These are phyloP conservation scores for Pagetopsis macropterus DNA, from an alignment of 2,797 vertebrate genomes.

Conservation along the genomic window DNA sequence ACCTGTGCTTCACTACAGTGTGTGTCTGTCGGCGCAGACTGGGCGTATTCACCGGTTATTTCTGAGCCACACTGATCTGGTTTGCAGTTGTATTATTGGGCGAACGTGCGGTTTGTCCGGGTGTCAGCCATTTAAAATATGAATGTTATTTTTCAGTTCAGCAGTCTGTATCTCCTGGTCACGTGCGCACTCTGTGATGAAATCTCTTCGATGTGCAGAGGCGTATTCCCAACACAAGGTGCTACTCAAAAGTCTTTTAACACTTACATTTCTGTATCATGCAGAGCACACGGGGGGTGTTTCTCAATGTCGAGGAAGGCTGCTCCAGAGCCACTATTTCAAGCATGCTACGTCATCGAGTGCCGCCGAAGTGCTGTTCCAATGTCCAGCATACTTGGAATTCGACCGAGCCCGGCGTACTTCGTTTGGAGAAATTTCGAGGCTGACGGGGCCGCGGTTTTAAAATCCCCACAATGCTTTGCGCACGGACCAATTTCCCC, in stretches of 20 bases:
- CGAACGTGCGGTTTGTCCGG: neutral
- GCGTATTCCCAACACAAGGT: constrained; percentile 51
- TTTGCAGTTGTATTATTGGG: neutral
- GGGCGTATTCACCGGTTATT: neutral
- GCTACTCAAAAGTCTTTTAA: constrained; percentile 43
- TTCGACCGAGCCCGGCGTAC: too few species aligned
- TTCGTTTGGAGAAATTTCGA: too few species aligned
- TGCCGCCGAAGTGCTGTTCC: too few species aligned
- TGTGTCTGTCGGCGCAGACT: constrained; percentile 33
- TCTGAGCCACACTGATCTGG: neutral
- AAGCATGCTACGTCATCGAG: too few species aligned
- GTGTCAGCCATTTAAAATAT: neutral
- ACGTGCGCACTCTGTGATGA: constrained; percentile 3
- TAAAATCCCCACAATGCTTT: too few species aligned
- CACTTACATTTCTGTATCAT: neutral
- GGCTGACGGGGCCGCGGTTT: too few species aligned
- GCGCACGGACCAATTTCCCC: too few species aligned
- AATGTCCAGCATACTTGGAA: too few species aligned
- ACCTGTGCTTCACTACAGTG: neutral
- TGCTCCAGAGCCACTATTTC: too few species aligned
- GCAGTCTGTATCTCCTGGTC: neutral
- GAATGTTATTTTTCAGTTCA: neutral
- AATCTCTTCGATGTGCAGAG: constrained; percentile 29
- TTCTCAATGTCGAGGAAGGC: too few species aligned
- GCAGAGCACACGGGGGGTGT: neutral